Conservation (phyloP, 2,888 invertebrate species). For the Zele albiditarsus region DNA sequence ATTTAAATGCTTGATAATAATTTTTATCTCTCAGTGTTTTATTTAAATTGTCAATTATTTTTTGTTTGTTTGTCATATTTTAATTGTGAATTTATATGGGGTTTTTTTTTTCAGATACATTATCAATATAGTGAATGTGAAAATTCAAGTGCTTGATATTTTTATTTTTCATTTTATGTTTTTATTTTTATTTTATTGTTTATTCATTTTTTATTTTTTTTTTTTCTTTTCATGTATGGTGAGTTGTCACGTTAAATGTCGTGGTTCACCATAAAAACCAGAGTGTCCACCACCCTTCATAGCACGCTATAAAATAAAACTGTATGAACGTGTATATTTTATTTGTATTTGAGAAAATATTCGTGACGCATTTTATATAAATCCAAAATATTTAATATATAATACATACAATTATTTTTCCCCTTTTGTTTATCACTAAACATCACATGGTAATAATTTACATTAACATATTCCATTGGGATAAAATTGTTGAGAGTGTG, state of each 20-base stretch:
- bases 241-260: slow-evolving; percentile 66
- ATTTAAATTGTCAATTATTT: no score
- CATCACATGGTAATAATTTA: not conserved
- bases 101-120: not conserved
- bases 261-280: slow-evolving; percentile 72
- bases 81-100: no score
- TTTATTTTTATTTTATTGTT: no score
- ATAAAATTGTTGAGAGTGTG: slow-evolving; percentile 34
- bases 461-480: slow-evolving; percentile 63
- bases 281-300: slow-evolving; percentile 49
- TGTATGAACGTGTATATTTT: not conserved
- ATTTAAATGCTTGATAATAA: no score
- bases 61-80: no score
- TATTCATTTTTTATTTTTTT: no score
- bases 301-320: slow-evolving; percentile 62
- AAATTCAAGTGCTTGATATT: no score
- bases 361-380: not conserved
- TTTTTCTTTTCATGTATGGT: slow-evolving; percentile 31
- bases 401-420: not conserved
- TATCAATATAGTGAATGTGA: not conserved
- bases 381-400: no score
- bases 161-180: not conserved
- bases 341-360: slow-evolving; percentile 15
- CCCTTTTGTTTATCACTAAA: not conserved
- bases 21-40: no score